Evolutionary conservation across 2,888 invertebrate genomes (phyloP), one percentile per base, ranked within the genome.

Genomic region (Caenorhabditis sulstoni): DNA sequence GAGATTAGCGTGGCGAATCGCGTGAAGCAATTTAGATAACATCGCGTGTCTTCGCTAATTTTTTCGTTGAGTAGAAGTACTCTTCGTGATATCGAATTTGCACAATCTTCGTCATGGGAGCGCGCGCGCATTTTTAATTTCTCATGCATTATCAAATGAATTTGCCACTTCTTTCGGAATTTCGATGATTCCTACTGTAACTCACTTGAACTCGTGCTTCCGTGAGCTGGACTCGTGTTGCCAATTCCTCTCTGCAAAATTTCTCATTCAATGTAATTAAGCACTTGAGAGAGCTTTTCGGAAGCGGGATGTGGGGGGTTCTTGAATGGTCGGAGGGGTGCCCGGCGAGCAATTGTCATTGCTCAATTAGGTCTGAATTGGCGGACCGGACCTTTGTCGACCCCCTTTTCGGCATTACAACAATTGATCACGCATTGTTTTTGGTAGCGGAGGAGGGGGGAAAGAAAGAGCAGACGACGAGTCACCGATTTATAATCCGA

Each of bases 171-270:
- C 29, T 29, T 29, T 29, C 7, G 29, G 29, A 29, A 29, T 29
- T n/a, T n/a, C 4, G 7, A 29, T 29, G 29, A 29, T 29, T 71
- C 49, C 23, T 71, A 64, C 64, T 64, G 64, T 61, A 64, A 73
- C 82, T 71, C 66, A 88, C 88, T 79, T 90, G 90, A 50, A 90
- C 90, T 49, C 90, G 87, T 7, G 90, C 90, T 70, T 90, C 90
- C 9, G 90, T 89, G 53, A 90, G 82, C 47, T 87, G 84, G n/a
- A 90, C 88, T 37, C 87, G 83, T 47, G 76, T 79, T 14, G 90
- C 90, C 71, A 90, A 81, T 68, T 90, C 90, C 68, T 90, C 90
- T 68, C 90, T 90, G 86, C 79, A 90, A 90, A 55, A 78, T 52
- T 58, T 67, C 75, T 29, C 29, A 29, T 52, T 52, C 45, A 67